Evolutionary conservation across 2,888 invertebrate genomes (phyloP).

Genomic region (Cryptocephalus primarius): DNA sequence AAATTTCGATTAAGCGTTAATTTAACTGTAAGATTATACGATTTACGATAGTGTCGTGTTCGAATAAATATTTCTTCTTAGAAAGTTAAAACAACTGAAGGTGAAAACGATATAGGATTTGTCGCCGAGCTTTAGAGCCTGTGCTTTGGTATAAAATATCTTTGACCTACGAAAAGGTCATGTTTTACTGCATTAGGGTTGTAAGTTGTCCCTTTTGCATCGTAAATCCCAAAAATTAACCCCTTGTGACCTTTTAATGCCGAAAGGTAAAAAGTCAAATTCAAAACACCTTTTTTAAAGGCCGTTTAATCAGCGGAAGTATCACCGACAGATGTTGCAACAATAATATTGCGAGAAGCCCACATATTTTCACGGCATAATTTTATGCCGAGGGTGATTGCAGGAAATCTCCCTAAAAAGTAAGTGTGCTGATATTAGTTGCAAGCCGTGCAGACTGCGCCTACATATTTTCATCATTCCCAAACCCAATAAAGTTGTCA

Average conservation of each 20-base stretch:
- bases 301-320: constrained; percentile 20
- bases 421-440: too few species aligned
- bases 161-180: constrained; percentile 35
- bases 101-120: background rate
- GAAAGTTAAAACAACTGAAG: too few species aligned
- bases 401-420: too few species aligned
- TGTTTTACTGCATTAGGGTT: constrained; percentile 32
- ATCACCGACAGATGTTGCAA: constrained; percentile 9
- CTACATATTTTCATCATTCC: too few species aligned
- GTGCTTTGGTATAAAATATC: constrained; percentile 16
- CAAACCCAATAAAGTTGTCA: too few species aligned
- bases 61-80: too few species aligned
- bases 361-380: background rate
- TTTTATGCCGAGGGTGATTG: too few species aligned
- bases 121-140: constrained; percentile 8
- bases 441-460: too few species aligned
- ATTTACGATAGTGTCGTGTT: too few species aligned
- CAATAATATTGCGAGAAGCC: too few species aligned
- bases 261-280: constrained; percentile 32
- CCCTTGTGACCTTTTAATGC: constrained; percentile 32
- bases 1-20: constrained; percentile 1
- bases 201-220: constrained; percentile 36
- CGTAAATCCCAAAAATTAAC: constrained; percentile 36
- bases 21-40: too few species aligned
- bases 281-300: constrained; percentile 24